These are phyloP conservation scores for Sitobion miscanthi DNA, from an alignment of 1,140 invertebrate species.

Conservation along the genomic window DNA sequence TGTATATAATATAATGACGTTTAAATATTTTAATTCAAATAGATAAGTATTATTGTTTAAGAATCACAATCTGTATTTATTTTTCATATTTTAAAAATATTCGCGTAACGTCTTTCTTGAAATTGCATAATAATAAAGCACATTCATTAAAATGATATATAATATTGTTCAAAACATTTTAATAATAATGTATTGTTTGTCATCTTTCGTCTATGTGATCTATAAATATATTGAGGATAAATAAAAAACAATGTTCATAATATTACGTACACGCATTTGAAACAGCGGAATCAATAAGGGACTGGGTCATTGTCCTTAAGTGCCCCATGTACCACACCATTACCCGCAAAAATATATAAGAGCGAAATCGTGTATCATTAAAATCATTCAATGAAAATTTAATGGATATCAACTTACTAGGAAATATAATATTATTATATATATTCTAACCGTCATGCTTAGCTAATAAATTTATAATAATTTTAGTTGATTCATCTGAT, in stretches of 20 bases:
- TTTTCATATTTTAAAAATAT: background rate
- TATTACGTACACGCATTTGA: background rate
- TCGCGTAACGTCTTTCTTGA: background rate
- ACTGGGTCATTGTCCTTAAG: conserved; percentile 53
- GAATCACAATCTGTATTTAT: background rate
- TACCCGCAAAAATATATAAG: conserved; percentile 30
- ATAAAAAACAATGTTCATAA: background rate
- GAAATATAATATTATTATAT: background rate
- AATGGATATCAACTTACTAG: background rate
- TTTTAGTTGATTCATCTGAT: background rate
- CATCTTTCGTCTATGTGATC: background rate
- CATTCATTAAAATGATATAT: background rate
- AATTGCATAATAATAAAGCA: background rate
- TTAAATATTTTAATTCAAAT: background rate
- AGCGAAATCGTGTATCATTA: conserved; percentile 47
- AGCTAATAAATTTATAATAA: background rate
- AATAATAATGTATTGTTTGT: background rate
- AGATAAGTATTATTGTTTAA: background rate
- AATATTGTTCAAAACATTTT: background rate
- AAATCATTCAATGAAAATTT: conserved; percentile 14
- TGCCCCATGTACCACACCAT: conserved; percentile 15
- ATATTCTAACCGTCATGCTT: background rate
- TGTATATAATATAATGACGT: background rate
- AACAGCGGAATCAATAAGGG: conserved; percentile 47
- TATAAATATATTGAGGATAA: background rate